Evolutionary conservation across 2,888 invertebrate species (phyloP), one percentile per base, ranked within the genome.

Genomic region (Cyclophora punctaria): DNA sequence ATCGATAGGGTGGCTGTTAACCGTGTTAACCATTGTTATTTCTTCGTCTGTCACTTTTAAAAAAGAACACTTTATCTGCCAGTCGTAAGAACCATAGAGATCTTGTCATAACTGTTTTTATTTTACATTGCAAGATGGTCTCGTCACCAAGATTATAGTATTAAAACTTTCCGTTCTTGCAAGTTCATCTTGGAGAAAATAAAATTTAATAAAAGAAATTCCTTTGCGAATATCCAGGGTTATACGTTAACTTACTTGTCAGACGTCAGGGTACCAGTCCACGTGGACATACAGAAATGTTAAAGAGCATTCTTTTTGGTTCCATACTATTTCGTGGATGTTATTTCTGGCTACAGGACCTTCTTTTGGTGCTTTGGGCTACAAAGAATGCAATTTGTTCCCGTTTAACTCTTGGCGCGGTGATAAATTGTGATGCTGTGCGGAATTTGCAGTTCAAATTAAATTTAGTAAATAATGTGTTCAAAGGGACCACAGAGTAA

Each of bases 201-300:
- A 60, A 57, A 60, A 57, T 62, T 58, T 59, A 67, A 63, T 63
- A 64, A 61, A 57, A 55, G 35, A 53, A 57, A 64, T 63, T 68
- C 68, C 52, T 50, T 35, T 35, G 51, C 35, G 55, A 51, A 37
- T 50, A 50, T 47, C 44, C 49, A 49, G 49, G 54, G 53, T 48
- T 49, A 49, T 55, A 48, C 54, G 48, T 57, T 55, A 56, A 58
- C 50, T 53, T 53, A 55, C 49, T 53, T 49, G 54, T 49, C 51
- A 54, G 49, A 48, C 47, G 51, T 51, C 54, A 55, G 34, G 3
- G 37, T 46, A 46, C 34, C 33, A 4, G 44, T 44, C 33, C 6
- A 34, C 5, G 34, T 34, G 20, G 44, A 6, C 44, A 44, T 44
- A 34, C 34, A 44, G 34, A 44, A 44, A 44, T 44, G 42, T 44